These are phyloP conservation scores for Triops longicaudatus DNA, from an alignment of 1,140 invertebrate species.

Conservation along the genomic window DNA sequence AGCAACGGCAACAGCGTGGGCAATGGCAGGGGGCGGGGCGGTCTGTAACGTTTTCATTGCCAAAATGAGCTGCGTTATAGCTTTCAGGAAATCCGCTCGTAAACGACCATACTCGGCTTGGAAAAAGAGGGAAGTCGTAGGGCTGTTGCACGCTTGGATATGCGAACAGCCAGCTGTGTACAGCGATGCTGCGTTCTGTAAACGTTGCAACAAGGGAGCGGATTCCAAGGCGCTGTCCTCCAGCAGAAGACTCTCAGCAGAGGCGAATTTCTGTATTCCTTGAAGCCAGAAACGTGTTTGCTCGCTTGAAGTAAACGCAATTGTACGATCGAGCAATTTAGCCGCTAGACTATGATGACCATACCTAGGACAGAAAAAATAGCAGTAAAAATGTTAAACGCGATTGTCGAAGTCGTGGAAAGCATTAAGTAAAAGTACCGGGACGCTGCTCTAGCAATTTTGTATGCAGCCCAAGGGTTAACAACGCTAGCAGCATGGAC, in stretches of 20 bases:
- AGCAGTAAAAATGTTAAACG: neutral
- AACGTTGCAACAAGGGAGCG: conserved; percentile 31
- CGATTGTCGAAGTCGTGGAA: neutral
- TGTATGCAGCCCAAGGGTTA: conserved; percentile 75
- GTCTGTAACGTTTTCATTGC: conserved; percentile 75
- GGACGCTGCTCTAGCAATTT: conserved; percentile 73
- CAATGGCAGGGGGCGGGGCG: conserved; percentile 85
- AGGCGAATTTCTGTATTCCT: conserved; percentile 49
- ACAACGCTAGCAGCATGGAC: conserved; percentile 49
- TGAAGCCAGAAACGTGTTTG: conserved; percentile 83
- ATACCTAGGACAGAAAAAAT: conserved; percentile 47
- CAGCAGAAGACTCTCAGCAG: conserved; percentile 41
- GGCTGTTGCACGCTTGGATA: conserved; percentile 47
- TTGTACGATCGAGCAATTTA: conserved; percentile 54
- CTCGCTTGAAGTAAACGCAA: conserved; percentile 73
- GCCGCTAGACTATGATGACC: conserved; percentile 68
- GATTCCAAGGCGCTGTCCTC: conserved; percentile 18
- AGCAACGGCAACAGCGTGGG: conserved; percentile 63
- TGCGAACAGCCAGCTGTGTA: conserved; percentile 36
- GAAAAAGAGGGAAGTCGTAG: conserved; percentile 58
- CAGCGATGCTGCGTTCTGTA: conserved; percentile 36
- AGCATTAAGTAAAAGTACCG: conserved; percentile 41
- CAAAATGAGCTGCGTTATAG: conserved; percentile 61
- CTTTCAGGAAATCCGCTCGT: conserved; percentile 65
- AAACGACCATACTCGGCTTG: conserved; percentile 67